Evolutionary conservation across 2,888 invertebrate genomes (phyloP).

Genomic region (Myopa testacea): DNA sequence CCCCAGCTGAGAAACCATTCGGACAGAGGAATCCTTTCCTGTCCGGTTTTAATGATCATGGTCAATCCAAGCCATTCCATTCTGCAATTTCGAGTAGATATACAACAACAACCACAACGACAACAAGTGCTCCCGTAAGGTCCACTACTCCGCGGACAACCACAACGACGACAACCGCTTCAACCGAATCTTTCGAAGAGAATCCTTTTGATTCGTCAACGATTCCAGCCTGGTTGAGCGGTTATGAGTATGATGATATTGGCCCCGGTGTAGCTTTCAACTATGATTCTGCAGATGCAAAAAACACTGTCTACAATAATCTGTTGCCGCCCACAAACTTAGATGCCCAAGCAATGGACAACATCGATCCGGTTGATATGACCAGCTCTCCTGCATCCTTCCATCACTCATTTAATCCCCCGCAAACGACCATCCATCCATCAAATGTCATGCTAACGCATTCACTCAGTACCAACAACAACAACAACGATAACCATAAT

Average conservation of each 20-base stretch:
- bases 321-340: slow-evolving; percentile 47
- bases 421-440: slow-evolving; percentile 50
- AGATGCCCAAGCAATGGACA: slow-evolving; percentile 43
- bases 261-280: slow-evolving; percentile 64
- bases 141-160: slow-evolving; percentile 38
- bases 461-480: slow-evolving; percentile 64
- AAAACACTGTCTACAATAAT: slow-evolving; percentile 46
- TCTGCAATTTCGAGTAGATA: slow-evolving; percentile 18
- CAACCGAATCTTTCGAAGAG: slow-evolving; percentile 46
- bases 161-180: slow-evolving; percentile 50
- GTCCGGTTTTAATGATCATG: slow-evolving; percentile 36
- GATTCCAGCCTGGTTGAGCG: slow-evolving; percentile 61
- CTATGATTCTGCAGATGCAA: slow-evolving; percentile 49
- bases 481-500: slow-evolving; percentile 49
- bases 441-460: slow-evolving; percentile 59
- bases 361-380: slow-evolving; percentile 39
- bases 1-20: slow-evolving; percentile 16
- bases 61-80: slow-evolving; percentile 35
- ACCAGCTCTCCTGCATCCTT: slow-evolving; percentile 44
- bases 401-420: slow-evolving; percentile 39
- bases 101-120: slow-evolving; percentile 38
- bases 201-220: slow-evolving; percentile 61
- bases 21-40: slow-evolving; percentile 48
- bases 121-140: slow-evolving; percentile 16
- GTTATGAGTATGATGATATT: slow-evolving; percentile 64